These are phyloP conservation scores for Callopanchax toddi DNA, from an alignment of 2,113 vertebrate species.

Conservation along the genomic window DNA sequence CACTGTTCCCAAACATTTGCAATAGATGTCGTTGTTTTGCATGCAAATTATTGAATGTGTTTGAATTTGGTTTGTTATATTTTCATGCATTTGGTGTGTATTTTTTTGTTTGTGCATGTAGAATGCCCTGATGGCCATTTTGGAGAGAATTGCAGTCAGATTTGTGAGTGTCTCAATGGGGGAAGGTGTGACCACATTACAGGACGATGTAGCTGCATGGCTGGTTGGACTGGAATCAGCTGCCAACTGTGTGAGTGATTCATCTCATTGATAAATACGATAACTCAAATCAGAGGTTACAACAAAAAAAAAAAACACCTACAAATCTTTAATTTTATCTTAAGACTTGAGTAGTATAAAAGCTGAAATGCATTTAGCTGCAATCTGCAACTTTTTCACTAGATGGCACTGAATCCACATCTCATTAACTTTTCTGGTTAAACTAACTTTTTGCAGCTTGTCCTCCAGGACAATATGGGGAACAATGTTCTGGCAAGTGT, in stretches of 20 bases:
- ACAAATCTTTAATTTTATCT: too few species aligned
- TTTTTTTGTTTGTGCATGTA: slow-evolving; percentile 46
- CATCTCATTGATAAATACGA: slow-evolving; percentile 16
- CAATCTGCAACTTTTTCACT: not conserved
- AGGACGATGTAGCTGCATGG: slow-evolving; percentile 53
- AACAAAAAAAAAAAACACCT: not conserved
- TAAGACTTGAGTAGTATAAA: not conserved
- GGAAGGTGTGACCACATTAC: slow-evolving; percentile 67
- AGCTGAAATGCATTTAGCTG: not conserved
- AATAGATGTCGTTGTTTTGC: not conserved
- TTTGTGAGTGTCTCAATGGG: slow-evolving; percentile 71
- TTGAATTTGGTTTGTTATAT: slow-evolving; percentile 11
- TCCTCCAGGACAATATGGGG: slow-evolving; percentile 66
- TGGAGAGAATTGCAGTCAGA: slow-evolving; percentile 59
- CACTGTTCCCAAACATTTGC: not conserved
- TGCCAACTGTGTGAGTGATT: slow-evolving; percentile 74
- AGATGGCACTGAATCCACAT: not conserved
- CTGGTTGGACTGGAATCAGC: slow-evolving; percentile 58
- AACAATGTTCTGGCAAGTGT: slow-evolving; percentile 71
- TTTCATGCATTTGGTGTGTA: slow-evolving; percentile 22
- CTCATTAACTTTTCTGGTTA: not conserved
- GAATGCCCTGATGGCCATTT: slow-evolving; percentile 67
- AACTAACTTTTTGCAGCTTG: slow-evolving; percentile 63
- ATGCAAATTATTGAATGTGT: slow-evolving; percentile 15
- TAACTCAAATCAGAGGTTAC: not conserved